Evolutionary conservation across 2,888 invertebrate genomes (phyloP), one percentile per base, ranked within the genome.

Genomic region (Lithophane semibrunnea): DNA sequence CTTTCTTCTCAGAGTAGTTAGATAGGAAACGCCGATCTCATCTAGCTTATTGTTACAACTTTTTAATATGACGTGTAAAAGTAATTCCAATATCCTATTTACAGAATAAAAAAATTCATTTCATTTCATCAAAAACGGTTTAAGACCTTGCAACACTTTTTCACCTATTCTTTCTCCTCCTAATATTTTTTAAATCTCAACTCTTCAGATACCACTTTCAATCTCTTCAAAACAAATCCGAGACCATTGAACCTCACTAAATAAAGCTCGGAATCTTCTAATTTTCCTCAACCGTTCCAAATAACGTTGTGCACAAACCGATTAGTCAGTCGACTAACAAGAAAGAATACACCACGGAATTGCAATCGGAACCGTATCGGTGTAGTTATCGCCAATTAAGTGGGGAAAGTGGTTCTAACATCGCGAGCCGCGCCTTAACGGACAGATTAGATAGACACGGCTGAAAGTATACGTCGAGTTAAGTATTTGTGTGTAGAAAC

Each of bases 301-400:
- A 44, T 72, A 80, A 64, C 56, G 80, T 75, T 75, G 60, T 82
- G 60, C 78, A 79, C 73, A 72, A 76, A 79, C 75, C 83, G 86
- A 88, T 88, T 88, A 88, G 87, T 79, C 79, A 77, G 80, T 78
- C 64, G 73, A 80, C 86, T 88, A 89, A 91, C 89, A 86, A 90
- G 91, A 84, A 88, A 88, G 88, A 89, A 90, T 88, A 84, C 89
- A 86, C 89, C 73, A 84, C 84, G 85, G 88, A 82, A 88, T 88
- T 73, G 88, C 88, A 88, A 91, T 90, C 91, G 89, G 92, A 90
- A 89, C 71, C 73, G 87, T 88, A 89, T 89, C 88, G 85, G 72
- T 81, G 88, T 88, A 90, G 91, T 91, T 92, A 92, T 92, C 92
- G 88, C 86, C 90, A 92, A 92, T 92, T 92, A 92, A 90, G 86